These are phyloP conservation scores for Toxostoma redivivum DNA, from an alignment of 2,113 vertebrate genomes.

Conservation along the genomic window DNA sequence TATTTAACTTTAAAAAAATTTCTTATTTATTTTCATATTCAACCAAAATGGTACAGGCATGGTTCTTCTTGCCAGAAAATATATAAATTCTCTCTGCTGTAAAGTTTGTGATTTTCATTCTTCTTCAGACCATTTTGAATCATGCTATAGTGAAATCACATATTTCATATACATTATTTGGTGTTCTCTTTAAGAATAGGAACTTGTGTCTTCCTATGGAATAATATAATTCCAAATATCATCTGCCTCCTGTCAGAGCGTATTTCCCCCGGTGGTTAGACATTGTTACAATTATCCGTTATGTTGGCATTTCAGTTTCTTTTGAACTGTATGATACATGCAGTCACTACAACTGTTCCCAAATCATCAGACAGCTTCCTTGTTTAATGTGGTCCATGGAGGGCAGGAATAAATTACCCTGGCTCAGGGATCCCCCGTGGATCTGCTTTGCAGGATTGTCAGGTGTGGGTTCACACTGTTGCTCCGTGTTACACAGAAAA, in stretches of 20 bases:
- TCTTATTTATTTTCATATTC: background rate
- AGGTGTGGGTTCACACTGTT: accelerated
- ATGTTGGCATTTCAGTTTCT: conserved; percentile 5
- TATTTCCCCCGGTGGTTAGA: background rate
- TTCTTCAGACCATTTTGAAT: background rate
- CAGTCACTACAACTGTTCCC: background rate
- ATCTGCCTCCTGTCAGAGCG: background rate
- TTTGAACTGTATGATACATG: conserved; percentile 6
- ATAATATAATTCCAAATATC: conserved; percentile 7
- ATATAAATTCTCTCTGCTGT: background rate
- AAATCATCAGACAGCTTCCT: background rate
- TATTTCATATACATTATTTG: background rate
- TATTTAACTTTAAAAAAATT: background rate
- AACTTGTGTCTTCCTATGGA: background rate
- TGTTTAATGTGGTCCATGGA: background rate
- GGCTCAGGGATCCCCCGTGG: background rate
- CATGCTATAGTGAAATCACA: background rate
- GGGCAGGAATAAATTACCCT: background rate
- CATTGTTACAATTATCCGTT: conserved; percentile 4
- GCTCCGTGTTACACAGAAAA: background rate
- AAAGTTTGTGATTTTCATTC: background rate
- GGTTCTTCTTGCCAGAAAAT: background rate
- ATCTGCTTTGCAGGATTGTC: background rate
- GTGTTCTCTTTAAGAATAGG: background rate
- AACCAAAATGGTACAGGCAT: background rate